Evolutionary conservation across 2,888 invertebrate species (phyloP).

Genomic region (Tiliacea aurago): DNA sequence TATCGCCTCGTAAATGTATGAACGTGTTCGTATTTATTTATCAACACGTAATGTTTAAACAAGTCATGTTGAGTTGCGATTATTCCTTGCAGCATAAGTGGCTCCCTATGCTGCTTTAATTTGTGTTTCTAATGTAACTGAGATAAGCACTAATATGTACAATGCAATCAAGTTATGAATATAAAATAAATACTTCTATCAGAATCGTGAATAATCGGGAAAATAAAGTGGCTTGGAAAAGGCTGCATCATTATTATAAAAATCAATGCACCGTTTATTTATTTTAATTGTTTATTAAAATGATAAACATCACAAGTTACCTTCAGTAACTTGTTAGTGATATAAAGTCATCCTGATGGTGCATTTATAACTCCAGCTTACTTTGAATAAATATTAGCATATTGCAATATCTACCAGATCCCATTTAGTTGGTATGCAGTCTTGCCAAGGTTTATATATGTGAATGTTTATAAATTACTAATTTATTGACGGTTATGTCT

Average conservation of each 20-base stretch:
- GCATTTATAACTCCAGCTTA: neutral
- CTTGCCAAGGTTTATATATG: slow-evolving; percentile 26
- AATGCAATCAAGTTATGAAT: slow-evolving; percentile 12
- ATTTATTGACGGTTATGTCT: slow-evolving; percentile 11
- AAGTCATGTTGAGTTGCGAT: slow-evolving; percentile 20
- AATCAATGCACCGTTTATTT: slow-evolving; percentile 7
- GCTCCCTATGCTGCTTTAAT: slow-evolving; percentile 2
- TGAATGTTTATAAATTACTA: neutral
- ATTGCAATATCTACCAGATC: slow-evolving; percentile 13
- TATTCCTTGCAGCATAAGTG: slow-evolving; percentile 3
- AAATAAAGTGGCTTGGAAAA: neutral
- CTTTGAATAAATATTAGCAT: slow-evolving; percentile 12
- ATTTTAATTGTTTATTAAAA: slow-evolving; percentile 1
- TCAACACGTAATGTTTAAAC: slow-evolving; percentile 12
- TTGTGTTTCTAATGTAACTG: slow-evolving; percentile 6
- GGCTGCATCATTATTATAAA: neutral
- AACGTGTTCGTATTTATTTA: slow-evolving; percentile 32
- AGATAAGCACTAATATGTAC: slow-evolving; percentile 8
- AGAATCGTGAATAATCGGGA: neutral
- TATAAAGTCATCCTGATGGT: neutral
- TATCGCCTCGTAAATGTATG: slow-evolving; percentile 37
- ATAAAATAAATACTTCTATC: neutral
- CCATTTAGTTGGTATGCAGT: slow-evolving; percentile 8
- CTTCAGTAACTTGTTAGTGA: slow-evolving; percentile 4
- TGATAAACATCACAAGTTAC: neutral